A percentile compares a stretch with the other conserved stretches of the same genome.
phyloP scores from a whole-genome alignment of 2,888 invertebrate species.

The Automeris io region DNA sequence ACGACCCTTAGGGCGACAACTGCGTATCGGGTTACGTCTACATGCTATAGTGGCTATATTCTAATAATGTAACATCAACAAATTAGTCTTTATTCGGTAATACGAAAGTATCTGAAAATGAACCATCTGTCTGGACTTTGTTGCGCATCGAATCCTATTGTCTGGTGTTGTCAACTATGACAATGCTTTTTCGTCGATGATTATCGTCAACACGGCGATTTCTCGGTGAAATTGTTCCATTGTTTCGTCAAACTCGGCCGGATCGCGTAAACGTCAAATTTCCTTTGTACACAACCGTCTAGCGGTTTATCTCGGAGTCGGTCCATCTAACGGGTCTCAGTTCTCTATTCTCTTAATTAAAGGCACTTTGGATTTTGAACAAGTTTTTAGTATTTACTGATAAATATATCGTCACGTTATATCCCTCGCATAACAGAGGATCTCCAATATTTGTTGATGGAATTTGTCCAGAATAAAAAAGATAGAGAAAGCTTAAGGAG shows the following conservation, averaged over 20 bases:
- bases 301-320: neutral
- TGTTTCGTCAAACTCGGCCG: neutral
- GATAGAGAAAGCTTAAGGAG: no score
- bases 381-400: neutral
- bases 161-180: slow-evolving; percentile 4
- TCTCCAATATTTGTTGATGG: no score
- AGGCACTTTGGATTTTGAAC: neutral
- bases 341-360: neutral
- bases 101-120: no score
- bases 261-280: neutral
- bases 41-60: no score
- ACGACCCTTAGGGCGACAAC: no score
- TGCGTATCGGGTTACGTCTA: no score
- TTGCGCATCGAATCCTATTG: neutral
- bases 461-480: no score
- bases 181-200: slow-evolving; percentile 4
- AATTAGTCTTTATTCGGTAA: no score
- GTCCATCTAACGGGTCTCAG: neutral
- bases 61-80: no score
- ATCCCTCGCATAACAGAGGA: no score
- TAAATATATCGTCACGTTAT: no score
- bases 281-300: neutral
- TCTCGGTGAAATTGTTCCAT: slow-evolving; percentile 5
- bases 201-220: slow-evolving; percentile 5
- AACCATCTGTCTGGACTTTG: neutral